Evolutionary conservation across 2,113 vertebrate genomes (phyloP), one percentile per base, ranked within the genome.

Genomic region (Crotalus horridus): DNA sequence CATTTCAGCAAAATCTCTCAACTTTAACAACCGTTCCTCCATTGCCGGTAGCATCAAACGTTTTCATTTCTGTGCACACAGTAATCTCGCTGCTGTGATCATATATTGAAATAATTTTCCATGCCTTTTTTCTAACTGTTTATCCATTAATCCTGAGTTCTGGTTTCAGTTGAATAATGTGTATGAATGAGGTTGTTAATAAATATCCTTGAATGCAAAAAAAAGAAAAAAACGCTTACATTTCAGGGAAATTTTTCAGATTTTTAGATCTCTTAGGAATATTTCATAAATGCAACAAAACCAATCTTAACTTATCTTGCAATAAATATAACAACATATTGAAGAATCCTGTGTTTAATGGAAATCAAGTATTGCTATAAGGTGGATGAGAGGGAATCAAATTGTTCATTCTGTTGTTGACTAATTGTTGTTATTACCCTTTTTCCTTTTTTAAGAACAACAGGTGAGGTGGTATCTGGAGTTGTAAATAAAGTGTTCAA

Each of bases 401-500:
- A 56, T 39, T 48, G 48, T 81, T 89, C 21, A 48, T 13, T 89
- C 46, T 92, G 12, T 24, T 74, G 59, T 54, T 1, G 24, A 9
- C 64, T 74, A 56, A 89, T 58, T 4, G 9, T 61, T 74, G 12
- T 23, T 81, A 13, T 89, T 56, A 53, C 59, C 33, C 54, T 54
- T 85, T 61, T 2, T 95, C 33, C n/a, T 55, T 91, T 29, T 98
- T 98, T 90, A 97, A 99, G 99, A 97, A 99, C 99, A 48, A 98
- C 98, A 0, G 99, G 99, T 56, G 99, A 99, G 96, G 99, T 99
- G 93, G 99, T 99, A 0, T 99, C 98, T 3, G 99, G 99, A 59
- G 99, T 99, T 92, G 99, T 99, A 96, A 98, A 98, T 97, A 99
- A 99, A 98, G 99, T 99, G 24, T 99, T 99, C 97, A 99, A 99